Conservation (phyloP, 2,113 vertebrate species). For the Formicarius rufipectus region DNA sequence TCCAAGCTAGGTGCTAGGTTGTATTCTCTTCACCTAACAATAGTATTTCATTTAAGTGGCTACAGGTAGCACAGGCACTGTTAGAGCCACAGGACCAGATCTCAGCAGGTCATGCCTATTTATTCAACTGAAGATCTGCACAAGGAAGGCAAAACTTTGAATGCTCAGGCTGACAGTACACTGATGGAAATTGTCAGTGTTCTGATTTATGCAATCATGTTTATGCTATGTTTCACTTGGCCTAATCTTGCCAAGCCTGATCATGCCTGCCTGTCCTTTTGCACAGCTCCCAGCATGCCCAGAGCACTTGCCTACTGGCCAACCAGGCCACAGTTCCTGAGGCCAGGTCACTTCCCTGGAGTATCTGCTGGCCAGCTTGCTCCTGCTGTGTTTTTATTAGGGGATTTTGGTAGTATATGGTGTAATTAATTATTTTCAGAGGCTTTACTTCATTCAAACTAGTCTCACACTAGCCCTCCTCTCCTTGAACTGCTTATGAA, state of each 20-base stretch:
- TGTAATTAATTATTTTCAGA: not conserved
- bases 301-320: not conserved
- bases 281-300: not conserved
- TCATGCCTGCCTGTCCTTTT: not conserved
- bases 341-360: not conserved
- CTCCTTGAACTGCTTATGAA: not conserved
- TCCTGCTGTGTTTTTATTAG: not conserved
- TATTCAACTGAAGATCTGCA: not conserved
- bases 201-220: not conserved
- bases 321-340: not conserved
- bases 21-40: not conserved
- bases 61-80: not conserved
- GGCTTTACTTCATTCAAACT: not conserved
- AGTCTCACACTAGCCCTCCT: not conserved
- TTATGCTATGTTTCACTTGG: not conserved
- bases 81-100: not conserved
- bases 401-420: not conserved
- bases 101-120: not conserved
- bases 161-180: not conserved
- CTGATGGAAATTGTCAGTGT: not conserved
- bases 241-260: conserved; percentile 5
- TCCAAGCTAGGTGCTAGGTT: not conserved
- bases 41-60: not conserved
- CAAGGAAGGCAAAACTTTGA: rapidly evolving
- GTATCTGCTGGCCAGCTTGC: not conserved